Evolutionary conservation across 2,888 invertebrate genomes (phyloP), one percentile per base, ranked within the genome.

Genomic region (Mythimna impura): DNA sequence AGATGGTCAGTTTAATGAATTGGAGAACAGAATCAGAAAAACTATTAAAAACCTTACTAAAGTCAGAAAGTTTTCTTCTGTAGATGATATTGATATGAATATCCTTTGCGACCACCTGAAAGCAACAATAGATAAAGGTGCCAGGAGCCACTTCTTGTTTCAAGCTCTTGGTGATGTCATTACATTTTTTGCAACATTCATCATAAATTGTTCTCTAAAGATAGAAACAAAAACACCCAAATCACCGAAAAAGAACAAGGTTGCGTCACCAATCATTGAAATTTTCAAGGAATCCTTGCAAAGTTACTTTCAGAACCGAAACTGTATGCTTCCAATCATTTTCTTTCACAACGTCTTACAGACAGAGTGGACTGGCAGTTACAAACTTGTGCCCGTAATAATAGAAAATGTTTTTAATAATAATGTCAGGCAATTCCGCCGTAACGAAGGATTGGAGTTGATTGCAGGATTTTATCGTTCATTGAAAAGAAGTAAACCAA

Each of bases 81-180:
- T 93, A 0, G 96, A 97, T 30, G 96, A 95, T 64, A 97, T 97
- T 17, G 96, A 96, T 36, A 92, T 96, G 25, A 93, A 95, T 40
- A 89, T 96, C 64, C 90, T 98, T 76, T 93, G 95, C 55, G 96
- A 97, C 43, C 94, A 97, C 78, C 90, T 97, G 61, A 95, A 96
- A 89, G 94, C 97, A 55, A 92, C 97, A 25, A 96, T 97, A 76
- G 97, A 97, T 71, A 97, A 97, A 90, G 97, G 97, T 1, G 96
- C 96, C 25, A 94, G 97, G 78, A 97, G 97, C 2, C 96, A 97
- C 60, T 96, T 97, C 65, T 92, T 97, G 78, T 97, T 97, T 80
- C 97, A 97, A 91, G 97, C 97, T 81, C 96, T 98, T 92, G 97
- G 97, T 2, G 97, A 97, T 82, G 96, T 97, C 72, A 95, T 97